Base-by-base conservation (phyloP, 37 sponge, comb jelly and placozoan genomes). In the Axinella damicornis region DNA sequence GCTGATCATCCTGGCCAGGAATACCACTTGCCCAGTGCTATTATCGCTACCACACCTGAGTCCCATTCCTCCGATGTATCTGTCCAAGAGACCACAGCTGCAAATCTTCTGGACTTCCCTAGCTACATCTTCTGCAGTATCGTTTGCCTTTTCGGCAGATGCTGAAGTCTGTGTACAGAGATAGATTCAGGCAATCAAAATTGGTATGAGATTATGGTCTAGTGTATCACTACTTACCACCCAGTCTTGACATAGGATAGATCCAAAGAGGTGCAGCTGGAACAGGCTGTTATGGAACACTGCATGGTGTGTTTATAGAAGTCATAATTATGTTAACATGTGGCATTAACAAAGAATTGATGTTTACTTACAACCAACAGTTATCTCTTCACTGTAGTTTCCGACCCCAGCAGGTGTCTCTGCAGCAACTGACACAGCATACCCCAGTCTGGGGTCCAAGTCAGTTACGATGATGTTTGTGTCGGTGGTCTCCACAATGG, bases 221-320 rank as follows among this genome's bases (percentile, higher is more conserved):
- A 22, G 27, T 61, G 27, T 27, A 27, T 27, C 5, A 14, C 1
- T 19, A 83, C 83, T 83, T 31, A 83, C 83, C 73, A 73, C 32
- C 83, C 83, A 83, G 0, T 38, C 32, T 37, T 33, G 12, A 54
- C 83, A 83, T 0, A 36, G 33, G 18, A 83, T 73, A 52, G 83
- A 31, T 30, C 83, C 83, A 52, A 18, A 33, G 35, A 83, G 37
- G 39, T 71, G 71, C 11, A 83, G 24, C 2, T 41, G 83, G 53
- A 83, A 83, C 9, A 62, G 41, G 39, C 73, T 83, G 74, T 41
- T 41, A 24, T 72, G 73, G 62, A 63, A 83, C 52, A 71, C 46
- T 46, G 46, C 46, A 46, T 46, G 46, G n/a, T n/a, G n/a, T 46
- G 9, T 9, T 12, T 9, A 46, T 46, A 9, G 9, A 46, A 46